Evolutionary conservation across 2,113 vertebrate species (phyloP), one percentile per base, ranked within the genome.

Genomic region (Nematolebias whitei): DNA sequence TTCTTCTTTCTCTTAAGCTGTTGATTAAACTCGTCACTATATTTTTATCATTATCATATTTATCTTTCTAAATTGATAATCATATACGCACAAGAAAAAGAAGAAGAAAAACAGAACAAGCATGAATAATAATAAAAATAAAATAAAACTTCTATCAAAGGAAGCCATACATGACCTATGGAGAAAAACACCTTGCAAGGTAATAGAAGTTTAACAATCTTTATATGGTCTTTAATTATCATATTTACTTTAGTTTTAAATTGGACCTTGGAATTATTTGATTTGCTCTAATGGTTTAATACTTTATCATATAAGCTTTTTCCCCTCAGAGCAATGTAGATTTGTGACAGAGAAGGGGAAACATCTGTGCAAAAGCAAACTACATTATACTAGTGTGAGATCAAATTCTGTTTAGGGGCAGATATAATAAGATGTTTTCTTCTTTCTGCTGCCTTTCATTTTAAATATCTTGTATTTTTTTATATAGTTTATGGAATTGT

Each of bases 101-200:
- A 52, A 26, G 13, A 69, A 53, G 55, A 68, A n/a, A 74, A 50
- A 51, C 23, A 55, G 68, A 68, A 72, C 69, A 61, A 80, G 78
- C 83, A n/a, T n/a, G n/a, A n/a, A n/a, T n/a, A n/a, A n/a, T n/a
- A n/a, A n/a, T n/a, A n/a, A n/a, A n/a, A n/a, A n/a, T n/a, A n/a
- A n/a, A 89, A 87, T 80, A 65, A 66, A 18, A 1, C 4, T 80
- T 62, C 73, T 78, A 80, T 85, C 76, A 86, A 78, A 86, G 60
- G 39, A 51, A 56, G n/a, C 55, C 22, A 57, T 64, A 58, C 55
- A 13, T 35, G 5, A 68, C 55, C 47, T 70, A 51, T 55, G 71
- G 49, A 75, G 64, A 47, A 60, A 35, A 35, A 53, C 73, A 62
- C 67, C 66, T 75, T 53, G 48, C 57, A 20, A 43, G 41, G 73